Conservation (phyloP, 2,797 vertebrate genomes). For the Chiroxiphia lanceolata region DNA sequence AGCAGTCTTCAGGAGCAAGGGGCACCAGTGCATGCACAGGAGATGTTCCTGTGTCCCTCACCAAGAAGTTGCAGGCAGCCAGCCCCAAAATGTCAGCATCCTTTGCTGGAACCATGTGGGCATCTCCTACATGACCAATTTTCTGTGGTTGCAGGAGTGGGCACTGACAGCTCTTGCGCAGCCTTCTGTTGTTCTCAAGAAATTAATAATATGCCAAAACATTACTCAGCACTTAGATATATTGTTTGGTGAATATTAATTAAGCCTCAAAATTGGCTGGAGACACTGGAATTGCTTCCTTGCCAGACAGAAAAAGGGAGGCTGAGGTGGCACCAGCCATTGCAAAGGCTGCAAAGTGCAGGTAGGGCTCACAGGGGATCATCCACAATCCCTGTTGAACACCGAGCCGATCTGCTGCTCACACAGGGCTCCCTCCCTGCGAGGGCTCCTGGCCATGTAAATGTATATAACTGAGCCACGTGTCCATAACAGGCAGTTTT, state of each 20-base stretch:
- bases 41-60: background rate
- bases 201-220: background rate
- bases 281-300: background rate
- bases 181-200: background rate
- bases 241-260: background rate
- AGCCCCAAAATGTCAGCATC: background rate
- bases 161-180: background rate
- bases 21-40: fast-evolving
- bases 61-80: background rate
- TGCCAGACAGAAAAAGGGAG: background rate
- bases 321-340: fast-evolving
- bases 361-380: background rate
- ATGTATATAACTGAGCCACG: fast-evolving
- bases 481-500: background rate
- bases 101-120: background rate
- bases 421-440: background rate
- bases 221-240: background rate
- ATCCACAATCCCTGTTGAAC: background rate
- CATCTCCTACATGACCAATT: background rate
- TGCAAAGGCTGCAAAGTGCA: fast-evolving
- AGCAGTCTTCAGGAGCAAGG: background rate
- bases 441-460: background rate
- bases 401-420: fast-evolving
- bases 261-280: background rate
- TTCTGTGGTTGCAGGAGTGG: background rate